Base-by-base conservation (phyloP, 2,113 vertebrate species). In the Rissa tridactyla region DNA sequence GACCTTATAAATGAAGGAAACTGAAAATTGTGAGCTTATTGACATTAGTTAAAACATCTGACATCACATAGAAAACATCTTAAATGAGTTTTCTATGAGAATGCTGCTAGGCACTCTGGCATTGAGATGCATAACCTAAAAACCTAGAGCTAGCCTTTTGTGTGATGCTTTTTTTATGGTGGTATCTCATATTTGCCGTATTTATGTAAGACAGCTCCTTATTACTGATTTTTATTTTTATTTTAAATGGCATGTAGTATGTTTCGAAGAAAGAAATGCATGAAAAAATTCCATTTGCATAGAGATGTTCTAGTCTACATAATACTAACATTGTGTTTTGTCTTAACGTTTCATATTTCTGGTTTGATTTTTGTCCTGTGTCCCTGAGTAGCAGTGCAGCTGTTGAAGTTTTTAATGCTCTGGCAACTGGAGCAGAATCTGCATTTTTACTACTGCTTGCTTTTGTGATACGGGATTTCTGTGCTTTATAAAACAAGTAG, bases 341-440 rank as follows among this genome's bases (percentile, higher is more conserved):
- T 65, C 77, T 64, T 76, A 78, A 72, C 0, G 1, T 62, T 83
- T 94, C 18, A 6, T 58, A 40, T 93, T 94, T 92, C 70, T 96
- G 38, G 34, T 84, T 87, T 92, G 89, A 89, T 94, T 92, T 93
- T 88, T 92, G 49, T 90, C 65, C 38, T 62, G 19, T 73, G 92
- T 81, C 76, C 80, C 86, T 78, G 82, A 68, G 76, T 81, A 92
- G 68, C 95, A 93, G 71, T 86, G 68, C 93, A 92, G 92, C 90
- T 86, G 86, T 94, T 95, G 83, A 88, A 94, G 89, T 65, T 94
- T 78, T 82, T 95, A 96, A 68, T 94, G 54, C 57, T 94, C n/a
- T 95, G 78, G 93, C 91, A 95, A 72, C 62, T 88, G 46, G 73
- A 89, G 40, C 61, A 82, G 52, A 77, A 87, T 87, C 95, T 95